Evolutionary conservation across 2,797 vertebrate genomes (phyloP), one percentile per base, ranked within the genome.

Genomic region (Morus bassanus): DNA sequence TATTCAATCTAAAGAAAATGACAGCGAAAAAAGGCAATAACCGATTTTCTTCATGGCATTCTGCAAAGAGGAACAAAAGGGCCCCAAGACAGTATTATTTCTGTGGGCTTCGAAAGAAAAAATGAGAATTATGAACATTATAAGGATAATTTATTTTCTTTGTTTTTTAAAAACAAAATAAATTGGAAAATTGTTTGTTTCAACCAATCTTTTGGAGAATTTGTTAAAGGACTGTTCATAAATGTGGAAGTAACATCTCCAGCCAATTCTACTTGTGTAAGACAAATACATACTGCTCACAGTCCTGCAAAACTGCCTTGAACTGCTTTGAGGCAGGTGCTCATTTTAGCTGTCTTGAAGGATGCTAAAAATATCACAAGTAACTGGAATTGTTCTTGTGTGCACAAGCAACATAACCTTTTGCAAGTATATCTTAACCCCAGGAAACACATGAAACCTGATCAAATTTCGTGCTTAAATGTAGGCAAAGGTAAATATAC

Each of bases 121-220:
- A 50, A 72, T 8, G n/a, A 85, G 78, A 82, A 51, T 7, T 1
- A 77, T 21, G 19, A 46, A 46, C 45, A 46, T 46, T 46, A 46
- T 46, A 46, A 46, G 10, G 19, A 46, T 46, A n/a, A 75, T 78
- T 88, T 50, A 14, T 82, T 84, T 73, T 21, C 6, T 23, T 69
- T 81, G 64, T 54, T 82, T 27, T 7, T 19, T 30, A 73, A 61
- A 74, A 45, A 63, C 13, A 74, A 74, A 76, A 72, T 41, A 41
- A 93, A 81, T 60, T 88, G 68, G 43, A 68, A 94, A 93, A 65
- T 30, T 61, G 11, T 64, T 94, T 92, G 63, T 80, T 96, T 88
- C 35, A 86, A 61, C 27, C 31, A 79, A 31, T 70, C 43, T 68
- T 73, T 59, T 59, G 46, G 46, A 73, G 12, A 95, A 81, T 30